Conservation (phyloP, 2,888 invertebrate genomes). For the Calephelis perditalis region DNA sequence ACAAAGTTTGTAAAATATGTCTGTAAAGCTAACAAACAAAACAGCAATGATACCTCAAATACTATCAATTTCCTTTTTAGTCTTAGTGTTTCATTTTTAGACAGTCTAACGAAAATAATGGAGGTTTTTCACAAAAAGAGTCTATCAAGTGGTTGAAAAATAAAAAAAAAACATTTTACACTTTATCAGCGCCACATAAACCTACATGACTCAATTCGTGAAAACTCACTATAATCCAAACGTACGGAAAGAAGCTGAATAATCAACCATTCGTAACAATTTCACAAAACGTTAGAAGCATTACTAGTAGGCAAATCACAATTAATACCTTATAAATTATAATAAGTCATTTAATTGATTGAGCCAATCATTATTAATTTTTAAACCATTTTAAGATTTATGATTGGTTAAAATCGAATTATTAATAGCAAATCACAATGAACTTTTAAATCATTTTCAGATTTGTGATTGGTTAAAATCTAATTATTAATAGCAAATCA, state of each 20-base stretch:
- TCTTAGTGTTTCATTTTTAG: conserved; percentile 29
- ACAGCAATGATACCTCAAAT: conserved; percentile 18
- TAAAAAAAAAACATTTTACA: too few relatives aligned
- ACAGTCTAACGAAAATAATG: neutral
- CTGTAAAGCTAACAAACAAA: neutral
- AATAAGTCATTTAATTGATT: neutral
- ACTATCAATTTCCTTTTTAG: conserved; percentile 32
- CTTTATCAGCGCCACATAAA: too few relatives aligned
- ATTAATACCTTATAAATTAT: too few relatives aligned
- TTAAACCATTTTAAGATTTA: too few relatives aligned
- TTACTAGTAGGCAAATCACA: too few relatives aligned
- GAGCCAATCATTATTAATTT: neutral
- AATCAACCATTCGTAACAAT: too few relatives aligned
- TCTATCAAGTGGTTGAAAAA: neutral
- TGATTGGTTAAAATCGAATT: too few relatives aligned
- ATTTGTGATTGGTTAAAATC: too few relatives aligned
- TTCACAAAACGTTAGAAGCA: too few relatives aligned
- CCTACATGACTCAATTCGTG: neutral
- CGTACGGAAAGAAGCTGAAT: neutral
- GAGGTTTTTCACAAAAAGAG: neutral
- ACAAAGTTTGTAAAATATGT: neutral
- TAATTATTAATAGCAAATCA: too few relatives aligned
- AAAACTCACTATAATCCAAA: neutral
- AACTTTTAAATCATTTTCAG: too few relatives aligned
- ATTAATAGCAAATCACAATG: too few relatives aligned